Base-by-base conservation (phyloP, 2,113 vertebrate species). In the Pituophis catenifer region DNA sequence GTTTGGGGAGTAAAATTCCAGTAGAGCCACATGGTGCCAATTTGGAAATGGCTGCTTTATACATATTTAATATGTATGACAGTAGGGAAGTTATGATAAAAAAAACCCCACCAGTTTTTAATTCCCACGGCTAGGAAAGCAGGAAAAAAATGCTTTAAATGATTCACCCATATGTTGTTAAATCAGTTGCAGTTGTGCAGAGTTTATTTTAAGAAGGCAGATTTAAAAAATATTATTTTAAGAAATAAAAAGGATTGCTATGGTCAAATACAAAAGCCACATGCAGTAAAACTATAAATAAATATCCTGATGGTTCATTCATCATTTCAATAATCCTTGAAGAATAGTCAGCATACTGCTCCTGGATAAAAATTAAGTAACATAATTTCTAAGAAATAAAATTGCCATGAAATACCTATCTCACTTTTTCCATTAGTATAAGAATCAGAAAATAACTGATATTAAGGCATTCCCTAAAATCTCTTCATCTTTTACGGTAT, bases 211-310 rank as follows among this genome's bases (percentile, higher is more conserved):
- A 92, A 91, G 86, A 70, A 89, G 86, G 13, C 91, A 65, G 48
- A 38, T 88, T 92, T 38, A 65, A 53, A 92, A 62, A 92, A 92
- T 92, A 92, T 92, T 88, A 88, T 92, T 89, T 92, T 92, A 92
- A 70, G 86, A 70, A 92, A 92, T 44, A n/a, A 88, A 92, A 54
- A 33, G 50, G 48, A 88, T 50, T 92, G 48, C 86, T 70, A 44
- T 92, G 86, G 59, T 70, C 86, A 92, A 54, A 54, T 88, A 38
- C 50, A 92, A 92, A 92, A 52, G 53, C 21, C n/a, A 70, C 53
- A 52, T 54, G n/a, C 50, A 59, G 58, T 70, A 44, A 52, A 88
- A 70, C 86, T 92, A 88, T 92, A 92, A 92, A 92, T 92, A 92
- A 92, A 92, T 65, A 70, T 59, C n/a, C 62, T 88, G 50, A 70